Conservation (phyloP, 2,888 invertebrate species). For the Dasysyrphus tricinctus region DNA sequence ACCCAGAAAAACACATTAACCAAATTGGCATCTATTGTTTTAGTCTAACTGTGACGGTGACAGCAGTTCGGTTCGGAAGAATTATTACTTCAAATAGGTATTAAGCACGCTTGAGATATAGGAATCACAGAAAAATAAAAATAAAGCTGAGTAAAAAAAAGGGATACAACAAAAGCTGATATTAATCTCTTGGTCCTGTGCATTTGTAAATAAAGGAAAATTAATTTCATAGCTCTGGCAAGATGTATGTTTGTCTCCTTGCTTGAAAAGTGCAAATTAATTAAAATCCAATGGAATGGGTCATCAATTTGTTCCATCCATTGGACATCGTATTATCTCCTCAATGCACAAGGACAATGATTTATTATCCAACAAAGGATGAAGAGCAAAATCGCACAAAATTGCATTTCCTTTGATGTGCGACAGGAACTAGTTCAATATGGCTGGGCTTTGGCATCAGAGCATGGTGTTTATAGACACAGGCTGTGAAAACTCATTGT, state of each 20-base stretch:
- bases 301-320: constrained; percentile 69
- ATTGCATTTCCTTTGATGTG: constrained; percentile 70
- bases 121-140: neutral
- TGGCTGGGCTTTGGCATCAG: constrained; percentile 23
- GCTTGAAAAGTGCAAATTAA: constrained; percentile 68
- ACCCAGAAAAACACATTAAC: constrained; percentile 61
- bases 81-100: constrained; percentile 44
- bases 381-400: constrained; percentile 38
- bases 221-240: constrained; percentile 44
- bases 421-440: constrained; percentile 32
- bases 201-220: constrained; percentile 59
- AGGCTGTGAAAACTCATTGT: constrained; percentile 20
- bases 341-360: constrained; percentile 56
- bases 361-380: constrained; percentile 51
- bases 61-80: constrained; percentile 26
- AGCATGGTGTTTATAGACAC: constrained; percentile 1
- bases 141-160: constrained; percentile 2
- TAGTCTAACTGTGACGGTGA: constrained; percentile 48
- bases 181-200: constrained; percentile 45
- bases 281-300: constrained; percentile 63
- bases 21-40: constrained; percentile 67
- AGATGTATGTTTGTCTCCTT: constrained; percentile 36
- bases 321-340: constrained; percentile 63
- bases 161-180: constrained; percentile 15
- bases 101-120: constrained; percentile 5